Conservation (phyloP, 1,140 invertebrate species). For the Agrilus planipennis region DNA sequence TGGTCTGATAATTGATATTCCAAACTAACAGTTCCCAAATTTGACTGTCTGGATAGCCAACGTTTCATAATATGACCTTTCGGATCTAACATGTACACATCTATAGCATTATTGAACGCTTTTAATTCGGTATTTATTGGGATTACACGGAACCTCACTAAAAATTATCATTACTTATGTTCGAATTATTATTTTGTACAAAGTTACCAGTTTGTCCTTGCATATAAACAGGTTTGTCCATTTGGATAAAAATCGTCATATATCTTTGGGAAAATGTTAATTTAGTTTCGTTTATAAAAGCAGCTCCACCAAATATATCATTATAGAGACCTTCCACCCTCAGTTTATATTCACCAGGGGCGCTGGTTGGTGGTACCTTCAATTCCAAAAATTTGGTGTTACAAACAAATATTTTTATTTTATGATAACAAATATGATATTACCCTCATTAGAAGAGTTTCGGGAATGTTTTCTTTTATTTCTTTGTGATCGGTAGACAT, state of each 20-base stretch:
- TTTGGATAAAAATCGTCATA: slow-evolving; percentile 91
- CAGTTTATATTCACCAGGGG: slow-evolving; percentile 70
- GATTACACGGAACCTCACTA: slow-evolving; percentile 76
- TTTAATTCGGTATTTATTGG: slow-evolving; percentile 81
- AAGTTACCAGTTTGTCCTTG: slow-evolving; percentile 78
- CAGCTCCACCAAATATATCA: slow-evolving; percentile 67
- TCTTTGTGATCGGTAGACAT: slow-evolving; percentile 61
- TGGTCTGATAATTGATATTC: slow-evolving; percentile 84
- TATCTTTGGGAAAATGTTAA: slow-evolving; percentile 75
- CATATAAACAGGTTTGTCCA: slow-evolving; percentile 91
- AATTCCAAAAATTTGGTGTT: neutral
- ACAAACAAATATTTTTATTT: neutral
- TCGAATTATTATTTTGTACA: neutral
- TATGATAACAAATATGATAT: neutral
- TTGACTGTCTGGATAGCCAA: slow-evolving; percentile 82
- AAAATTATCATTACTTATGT: slow-evolving; percentile 13
- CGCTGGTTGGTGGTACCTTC: slow-evolving; percentile 69
- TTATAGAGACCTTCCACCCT: slow-evolving; percentile 82
- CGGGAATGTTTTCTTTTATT: slow-evolving; percentile 67
- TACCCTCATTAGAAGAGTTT: slow-evolving; percentile 64
- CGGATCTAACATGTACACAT: slow-evolving; percentile 84
- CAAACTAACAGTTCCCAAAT: slow-evolving; percentile 82
- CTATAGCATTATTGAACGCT: slow-evolving; percentile 75
- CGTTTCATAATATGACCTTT: slow-evolving; percentile 69
- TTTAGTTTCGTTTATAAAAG: slow-evolving; percentile 71